Evolutionary conservation across 2,113 vertebrate genomes (phyloP).

Genomic region (Tautogolabrus adspersus): DNA sequence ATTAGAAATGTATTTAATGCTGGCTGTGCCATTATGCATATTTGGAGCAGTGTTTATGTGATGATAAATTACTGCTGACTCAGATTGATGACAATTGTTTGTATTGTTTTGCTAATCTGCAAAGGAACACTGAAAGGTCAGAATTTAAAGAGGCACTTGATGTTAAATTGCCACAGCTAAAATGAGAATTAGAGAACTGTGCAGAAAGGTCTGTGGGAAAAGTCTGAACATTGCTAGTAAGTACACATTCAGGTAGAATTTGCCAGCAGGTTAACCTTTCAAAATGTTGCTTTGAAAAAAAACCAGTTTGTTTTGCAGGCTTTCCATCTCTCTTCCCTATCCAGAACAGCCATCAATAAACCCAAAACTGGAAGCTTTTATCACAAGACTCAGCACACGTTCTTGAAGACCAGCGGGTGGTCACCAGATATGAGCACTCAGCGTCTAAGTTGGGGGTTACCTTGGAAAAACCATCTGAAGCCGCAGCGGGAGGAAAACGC

Average conservation of each 20-base stretch:
- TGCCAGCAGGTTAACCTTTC: slow-evolving; percentile 16
- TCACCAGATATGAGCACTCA: slow-evolving; percentile 35
- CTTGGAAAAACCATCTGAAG: slow-evolving; percentile 29
- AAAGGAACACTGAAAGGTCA: not conserved
- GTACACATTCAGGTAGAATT: not conserved
- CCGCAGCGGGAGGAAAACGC: slow-evolving; percentile 25
- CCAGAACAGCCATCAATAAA: slow-evolving; percentile 26
- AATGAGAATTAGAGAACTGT: not conserved
- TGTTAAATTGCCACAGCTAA: not conserved
- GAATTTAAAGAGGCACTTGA: not conserved
- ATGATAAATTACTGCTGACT: not conserved
- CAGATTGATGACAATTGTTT: not conserved
- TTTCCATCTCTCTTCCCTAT: not conserved
- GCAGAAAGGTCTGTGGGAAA: not conserved
- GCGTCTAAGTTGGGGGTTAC: slow-evolving; percentile 23
- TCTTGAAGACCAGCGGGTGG: slow-evolving; percentile 35
- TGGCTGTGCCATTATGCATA: not conserved
- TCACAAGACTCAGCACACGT: slow-evolving; percentile 41
- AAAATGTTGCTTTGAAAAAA: slow-evolving; percentile 11
- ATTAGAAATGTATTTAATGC: no score
- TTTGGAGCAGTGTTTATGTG: not conserved
- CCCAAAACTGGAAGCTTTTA: slow-evolving; percentile 41
- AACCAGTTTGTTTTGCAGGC: not conserved
- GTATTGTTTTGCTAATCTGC: not conserved
- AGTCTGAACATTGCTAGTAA: not conserved